A percentile compares a stretch with the other conserved stretches of the same genome.
These are phyloP conservation scores for Ormyrus labotus DNA, from an alignment of 2,888 invertebrate species.

Conservation along the genomic window DNA sequence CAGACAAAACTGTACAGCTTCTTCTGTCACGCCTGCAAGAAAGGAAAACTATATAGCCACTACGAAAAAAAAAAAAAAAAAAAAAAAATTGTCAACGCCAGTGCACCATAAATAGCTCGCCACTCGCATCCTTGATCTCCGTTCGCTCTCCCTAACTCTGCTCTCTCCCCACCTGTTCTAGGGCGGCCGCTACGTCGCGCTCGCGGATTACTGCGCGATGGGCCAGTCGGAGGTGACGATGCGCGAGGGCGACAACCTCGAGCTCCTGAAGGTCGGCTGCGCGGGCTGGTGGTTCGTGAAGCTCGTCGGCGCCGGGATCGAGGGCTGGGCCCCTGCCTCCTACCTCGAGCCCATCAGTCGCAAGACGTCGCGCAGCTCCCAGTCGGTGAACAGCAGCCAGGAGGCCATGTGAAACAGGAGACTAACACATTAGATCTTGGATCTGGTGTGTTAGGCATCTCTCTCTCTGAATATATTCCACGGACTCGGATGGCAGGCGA, in stretches of 20 bases:
- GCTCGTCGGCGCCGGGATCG: slow-evolving; percentile 84
- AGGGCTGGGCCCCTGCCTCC: slow-evolving; percentile 96
- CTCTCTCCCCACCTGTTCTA: slow-evolving; percentile 67
- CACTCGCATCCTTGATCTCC: background rate
- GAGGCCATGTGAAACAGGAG: slow-evolving; percentile 75
- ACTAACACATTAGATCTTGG: slow-evolving; percentile 67
- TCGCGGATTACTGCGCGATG: slow-evolving; percentile 95
- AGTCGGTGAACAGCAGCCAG: slow-evolving; percentile 75
- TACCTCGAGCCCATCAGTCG: slow-evolving; percentile 88
- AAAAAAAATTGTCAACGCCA: slow-evolving; percentile 10
- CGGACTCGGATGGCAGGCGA: background rate
- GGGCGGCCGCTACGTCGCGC: slow-evolving; percentile 89
- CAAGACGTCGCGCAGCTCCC: slow-evolving; percentile 82
- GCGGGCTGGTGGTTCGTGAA: slow-evolving; percentile 98
- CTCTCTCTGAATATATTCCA: background rate
- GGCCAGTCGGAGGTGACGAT: slow-evolving; percentile 94
- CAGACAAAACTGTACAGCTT: slow-evolving; percentile 15
- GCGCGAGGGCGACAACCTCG: slow-evolving; percentile 92
- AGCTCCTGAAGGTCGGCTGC: slow-evolving; percentile 93
- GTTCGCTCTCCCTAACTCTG: too few species aligned
- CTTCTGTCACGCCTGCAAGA: slow-evolving; percentile 32
- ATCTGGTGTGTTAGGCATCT: slow-evolving; percentile 47
- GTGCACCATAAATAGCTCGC: slow-evolving; percentile 23
- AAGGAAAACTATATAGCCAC: slow-evolving; percentile 21
- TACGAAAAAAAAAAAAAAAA: slow-evolving; percentile 6